These are phyloP conservation scores for Willisornis vidua DNA, from an alignment of 2,113 vertebrate genomes.

Conservation along the genomic window DNA sequence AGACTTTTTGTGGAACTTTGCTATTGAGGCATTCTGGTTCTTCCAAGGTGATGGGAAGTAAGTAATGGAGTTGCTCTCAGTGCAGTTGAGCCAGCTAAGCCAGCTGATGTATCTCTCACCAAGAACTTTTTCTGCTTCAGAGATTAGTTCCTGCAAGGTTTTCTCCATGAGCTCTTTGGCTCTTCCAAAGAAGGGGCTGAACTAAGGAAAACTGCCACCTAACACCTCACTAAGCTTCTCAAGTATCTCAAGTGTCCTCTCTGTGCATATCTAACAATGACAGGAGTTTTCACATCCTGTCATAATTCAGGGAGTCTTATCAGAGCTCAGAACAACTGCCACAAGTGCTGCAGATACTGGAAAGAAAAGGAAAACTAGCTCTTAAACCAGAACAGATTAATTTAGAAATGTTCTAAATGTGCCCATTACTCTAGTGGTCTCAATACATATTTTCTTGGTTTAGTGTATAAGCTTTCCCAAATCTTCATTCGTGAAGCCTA, in stretches of 20 bases:
- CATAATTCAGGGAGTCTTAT: neutral
- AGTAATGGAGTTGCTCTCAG: neutral
- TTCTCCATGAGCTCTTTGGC: neutral
- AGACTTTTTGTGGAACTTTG: neutral
- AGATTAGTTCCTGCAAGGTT: neutral
- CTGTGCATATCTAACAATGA: neutral
- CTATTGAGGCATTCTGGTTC: neutral
- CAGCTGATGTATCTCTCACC: neutral
- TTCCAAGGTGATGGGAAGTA: neutral
- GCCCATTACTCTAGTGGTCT: neutral
- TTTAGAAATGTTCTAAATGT: neutral
- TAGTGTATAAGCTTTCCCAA: neutral
- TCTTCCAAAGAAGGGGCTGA: neutral
- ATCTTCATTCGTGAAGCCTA: too few species aligned
- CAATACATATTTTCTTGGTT: neutral
- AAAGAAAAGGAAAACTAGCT: neutral
- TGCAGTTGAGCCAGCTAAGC: neutral
- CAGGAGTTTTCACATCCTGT: neutral
- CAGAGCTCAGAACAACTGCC: neutral
- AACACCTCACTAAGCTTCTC: neutral
- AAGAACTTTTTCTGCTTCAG: neutral
- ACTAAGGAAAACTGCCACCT: neutral
- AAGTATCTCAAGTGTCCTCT: neutral
- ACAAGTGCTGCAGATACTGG: neutral
- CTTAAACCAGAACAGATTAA: neutral